These are phyloP conservation scores for Asbolus verrucosus DNA, from an alignment of 1,140 invertebrate species.

Conservation along the genomic window DNA sequence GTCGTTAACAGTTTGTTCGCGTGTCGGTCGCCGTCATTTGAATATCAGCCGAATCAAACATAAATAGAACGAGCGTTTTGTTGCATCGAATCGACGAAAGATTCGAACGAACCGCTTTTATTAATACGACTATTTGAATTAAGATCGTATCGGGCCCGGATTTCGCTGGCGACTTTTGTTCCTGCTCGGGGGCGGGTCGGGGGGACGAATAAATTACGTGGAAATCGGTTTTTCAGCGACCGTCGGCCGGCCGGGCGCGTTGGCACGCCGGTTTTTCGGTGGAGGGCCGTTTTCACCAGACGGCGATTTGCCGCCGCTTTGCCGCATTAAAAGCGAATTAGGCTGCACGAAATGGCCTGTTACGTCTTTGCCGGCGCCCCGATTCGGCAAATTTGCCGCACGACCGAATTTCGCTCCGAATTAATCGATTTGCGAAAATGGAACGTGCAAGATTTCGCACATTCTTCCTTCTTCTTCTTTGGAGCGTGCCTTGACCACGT, in stretches of 20 bases:
- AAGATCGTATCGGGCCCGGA: conserved; percentile 14
- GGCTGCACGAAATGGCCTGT: background rate
- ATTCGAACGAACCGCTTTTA: conserved; percentile 29
- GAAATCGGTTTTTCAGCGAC: conserved; percentile 4
- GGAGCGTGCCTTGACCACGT: too few relatives aligned
- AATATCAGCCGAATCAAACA: conserved; percentile 45
- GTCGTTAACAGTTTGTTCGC: conserved; percentile 46
- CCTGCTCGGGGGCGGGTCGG: background rate
- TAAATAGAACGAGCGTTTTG: conserved; percentile 45
- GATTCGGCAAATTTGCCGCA: too few relatives aligned
- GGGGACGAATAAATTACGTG: conserved; percentile 3
- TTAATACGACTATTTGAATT: conserved; percentile 7
- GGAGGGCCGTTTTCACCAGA: background rate
- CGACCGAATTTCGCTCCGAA: too few relatives aligned
- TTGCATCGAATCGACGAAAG: conserved; percentile 42
- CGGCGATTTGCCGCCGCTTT: background rate
- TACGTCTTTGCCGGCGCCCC: too few relatives aligned
- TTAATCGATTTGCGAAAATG: too few relatives aligned
- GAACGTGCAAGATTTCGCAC: too few relatives aligned
- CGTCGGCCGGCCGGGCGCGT: background rate
- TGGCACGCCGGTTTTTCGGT: background rate
- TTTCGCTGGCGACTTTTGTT: conserved; percentile 12
- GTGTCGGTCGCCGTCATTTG: conserved; percentile 42
- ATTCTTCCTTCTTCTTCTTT: too few relatives aligned
- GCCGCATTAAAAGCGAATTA: background rate